Evolutionary conservation across 2,797 vertebrate genomes (phyloP).

Genomic region (Parauchenoglanis punctatus): DNA sequence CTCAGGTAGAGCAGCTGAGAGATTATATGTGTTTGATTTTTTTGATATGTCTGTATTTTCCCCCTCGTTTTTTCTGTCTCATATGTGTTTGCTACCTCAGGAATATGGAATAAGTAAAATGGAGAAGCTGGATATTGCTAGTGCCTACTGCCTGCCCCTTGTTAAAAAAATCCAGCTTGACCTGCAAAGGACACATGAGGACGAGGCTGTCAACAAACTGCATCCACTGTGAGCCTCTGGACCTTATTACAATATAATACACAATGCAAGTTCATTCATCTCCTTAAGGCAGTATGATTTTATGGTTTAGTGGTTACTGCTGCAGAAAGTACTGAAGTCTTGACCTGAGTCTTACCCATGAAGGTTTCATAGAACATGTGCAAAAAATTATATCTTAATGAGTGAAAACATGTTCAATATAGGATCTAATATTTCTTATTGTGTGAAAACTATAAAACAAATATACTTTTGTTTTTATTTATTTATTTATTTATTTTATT

Average conservation of each 20-base stretch:
- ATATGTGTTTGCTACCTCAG: conserved; percentile 62
- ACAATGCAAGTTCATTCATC: background rate
- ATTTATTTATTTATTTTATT: background rate
- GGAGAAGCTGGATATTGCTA: conserved; percentile 88
- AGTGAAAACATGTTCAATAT: background rate
- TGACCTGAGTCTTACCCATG: background rate
- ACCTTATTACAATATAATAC: background rate
- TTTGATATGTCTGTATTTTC: background rate
- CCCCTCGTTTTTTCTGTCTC: background rate
- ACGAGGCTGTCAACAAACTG: conserved; percentile 90
- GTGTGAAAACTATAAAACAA: background rate
- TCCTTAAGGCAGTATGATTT: background rate
- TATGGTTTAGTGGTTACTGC: background rate
- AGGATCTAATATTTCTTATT: background rate
- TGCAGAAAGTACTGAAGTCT: conserved; percentile 1
- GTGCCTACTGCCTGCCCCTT: conserved; percentile 87
- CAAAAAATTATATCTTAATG: background rate
- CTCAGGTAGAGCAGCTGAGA: conserved; percentile 74
- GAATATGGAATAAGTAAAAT: conserved; percentile 87
- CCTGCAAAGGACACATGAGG: conserved; percentile 89
- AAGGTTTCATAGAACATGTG: background rate
- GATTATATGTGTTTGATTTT: background rate
- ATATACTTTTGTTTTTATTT: background rate
- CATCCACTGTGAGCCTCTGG: conserved; percentile 84
- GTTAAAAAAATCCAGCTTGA: conserved; percentile 89